A percentile compares a stretch with the other conserved stretches of the same genome.
These are phyloP conservation scores for Tetramorium bicarinatum DNA, from an alignment of 2,888 invertebrate species.

Conservation along the genomic window DNA sequence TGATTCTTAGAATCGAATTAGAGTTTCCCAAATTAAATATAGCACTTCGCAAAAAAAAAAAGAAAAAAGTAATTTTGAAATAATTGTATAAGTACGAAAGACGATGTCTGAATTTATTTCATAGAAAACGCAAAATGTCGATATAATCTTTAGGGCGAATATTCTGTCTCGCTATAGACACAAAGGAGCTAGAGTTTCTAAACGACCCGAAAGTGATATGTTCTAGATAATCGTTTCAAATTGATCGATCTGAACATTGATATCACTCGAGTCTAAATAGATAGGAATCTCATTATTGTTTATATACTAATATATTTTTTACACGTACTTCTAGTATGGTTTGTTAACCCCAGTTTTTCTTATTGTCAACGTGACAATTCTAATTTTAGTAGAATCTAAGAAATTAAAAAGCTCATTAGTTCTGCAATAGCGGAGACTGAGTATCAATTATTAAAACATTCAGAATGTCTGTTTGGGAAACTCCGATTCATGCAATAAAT, in stretches of 20 bases:
- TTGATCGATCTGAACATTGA: no score
- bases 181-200: no score
- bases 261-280: no score
- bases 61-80: not conserved
- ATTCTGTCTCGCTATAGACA: no score
- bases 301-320: no score
- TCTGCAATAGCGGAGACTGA: not conserved
- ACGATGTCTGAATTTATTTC: not conserved
- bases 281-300: no score
- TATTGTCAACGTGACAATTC: not conserved
- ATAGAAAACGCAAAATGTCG: not conserved
- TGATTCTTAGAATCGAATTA: constrained; percentile 14
- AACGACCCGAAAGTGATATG: no score
- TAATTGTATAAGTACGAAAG: not conserved
- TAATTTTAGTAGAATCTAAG: not conserved
- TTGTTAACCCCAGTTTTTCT: no score
- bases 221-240: no score
- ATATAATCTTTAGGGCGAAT: no score
- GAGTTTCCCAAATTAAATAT: constrained; percentile 32
- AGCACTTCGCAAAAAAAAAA: not conserved
- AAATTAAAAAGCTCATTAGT: not conserved
- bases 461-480: constrained; percentile 15
- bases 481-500: not conserved
- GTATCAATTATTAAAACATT: not conserved
- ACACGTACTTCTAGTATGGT: no score